Percentiles rank a stretch among this genome's conserved stretches.
These are phyloP conservation scores for Lonchura striata DNA, from an alignment of 2,113 vertebrate genomes.

Conservation along the genomic window DNA sequence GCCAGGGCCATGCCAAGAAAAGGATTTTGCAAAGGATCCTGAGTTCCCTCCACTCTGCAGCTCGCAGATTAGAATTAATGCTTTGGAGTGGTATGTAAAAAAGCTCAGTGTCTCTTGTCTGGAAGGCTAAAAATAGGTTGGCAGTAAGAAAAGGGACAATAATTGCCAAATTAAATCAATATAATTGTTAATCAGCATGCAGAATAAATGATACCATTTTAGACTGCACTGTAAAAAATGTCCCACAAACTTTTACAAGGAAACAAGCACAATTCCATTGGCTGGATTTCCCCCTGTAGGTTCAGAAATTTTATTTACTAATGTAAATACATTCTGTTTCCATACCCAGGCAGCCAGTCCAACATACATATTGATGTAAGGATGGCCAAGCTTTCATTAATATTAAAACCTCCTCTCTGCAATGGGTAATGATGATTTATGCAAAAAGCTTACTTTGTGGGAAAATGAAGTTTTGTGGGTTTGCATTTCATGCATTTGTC, in stretches of 20 bases:
- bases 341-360: constrained; percentile 3
- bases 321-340: constrained; percentile 10
- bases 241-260: constrained; percentile 20
- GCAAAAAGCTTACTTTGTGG: constrained; percentile 49
- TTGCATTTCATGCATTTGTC: constrained; percentile 40
- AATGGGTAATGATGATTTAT: constrained; percentile 32
- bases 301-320: constrained; percentile 39
- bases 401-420: constrained; percentile 33
- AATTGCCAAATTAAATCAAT: constrained; percentile 49
- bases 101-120: neutral
- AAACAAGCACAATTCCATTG: constrained; percentile 24
- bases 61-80: neutral
- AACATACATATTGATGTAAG: constrained; percentile 59
- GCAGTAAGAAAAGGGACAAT: neutral
- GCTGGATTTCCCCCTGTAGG: neutral
- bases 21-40: neutral
- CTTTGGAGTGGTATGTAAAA: neutral
- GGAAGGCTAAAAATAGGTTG: constrained; percentile 35
- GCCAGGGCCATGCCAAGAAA: constrained; percentile 27
- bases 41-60: neutral
- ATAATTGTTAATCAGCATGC: constrained; percentile 5
- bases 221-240: neutral
- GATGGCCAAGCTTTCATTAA: constrained; percentile 39
- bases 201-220: constrained; percentile 20
- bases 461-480: constrained; percentile 33